phyloP scores from a whole-genome alignment of 2,888 invertebrate species.

The Aleiodes alternator region DNA sequence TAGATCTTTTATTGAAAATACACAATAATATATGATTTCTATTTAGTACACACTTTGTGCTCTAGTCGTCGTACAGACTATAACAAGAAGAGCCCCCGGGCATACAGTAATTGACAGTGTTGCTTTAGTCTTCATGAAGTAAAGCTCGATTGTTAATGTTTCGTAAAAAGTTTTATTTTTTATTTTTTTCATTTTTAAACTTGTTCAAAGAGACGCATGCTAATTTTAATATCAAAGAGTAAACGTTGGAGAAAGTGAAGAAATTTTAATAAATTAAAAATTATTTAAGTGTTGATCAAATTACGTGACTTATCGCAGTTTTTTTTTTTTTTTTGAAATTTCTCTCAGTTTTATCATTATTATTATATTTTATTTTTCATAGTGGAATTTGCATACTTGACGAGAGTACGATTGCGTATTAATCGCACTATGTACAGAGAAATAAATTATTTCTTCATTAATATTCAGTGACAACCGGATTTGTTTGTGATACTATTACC shows the following conservation, averaged over 20 bases:
- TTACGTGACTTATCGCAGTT: neutral
- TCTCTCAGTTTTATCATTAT: neutral
- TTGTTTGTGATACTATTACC: too few species aligned
- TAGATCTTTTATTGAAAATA: slow-evolving; percentile 39
- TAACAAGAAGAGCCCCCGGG: slow-evolving; percentile 38
- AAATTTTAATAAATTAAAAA: too few species aligned
- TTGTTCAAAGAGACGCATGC: neutral
- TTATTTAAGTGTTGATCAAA: too few species aligned
- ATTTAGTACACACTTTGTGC: slow-evolving; percentile 25
- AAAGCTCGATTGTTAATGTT: slow-evolving; percentile 51
- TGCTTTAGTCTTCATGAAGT: slow-evolving; percentile 62
- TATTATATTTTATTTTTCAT: neutral
- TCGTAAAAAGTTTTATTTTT: neutral
- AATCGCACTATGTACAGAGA: neutral
- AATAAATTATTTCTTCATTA: neutral
- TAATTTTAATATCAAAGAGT: too few species aligned
- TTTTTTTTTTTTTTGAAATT: neutral
- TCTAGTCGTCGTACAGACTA: slow-evolving; percentile 37
- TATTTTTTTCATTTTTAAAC: neutral
- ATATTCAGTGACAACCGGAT: slow-evolving; percentile 1
- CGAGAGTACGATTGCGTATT: neutral
- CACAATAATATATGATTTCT: slow-evolving; percentile 42
- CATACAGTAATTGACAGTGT: slow-evolving; percentile 60
- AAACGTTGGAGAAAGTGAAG: too few species aligned
- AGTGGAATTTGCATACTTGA: slow-evolving; percentile 14